These are phyloP conservation scores for Eupithecia tripunctaria DNA, from an alignment of 2,888 invertebrate genomes.

Conservation along the genomic window DNA sequence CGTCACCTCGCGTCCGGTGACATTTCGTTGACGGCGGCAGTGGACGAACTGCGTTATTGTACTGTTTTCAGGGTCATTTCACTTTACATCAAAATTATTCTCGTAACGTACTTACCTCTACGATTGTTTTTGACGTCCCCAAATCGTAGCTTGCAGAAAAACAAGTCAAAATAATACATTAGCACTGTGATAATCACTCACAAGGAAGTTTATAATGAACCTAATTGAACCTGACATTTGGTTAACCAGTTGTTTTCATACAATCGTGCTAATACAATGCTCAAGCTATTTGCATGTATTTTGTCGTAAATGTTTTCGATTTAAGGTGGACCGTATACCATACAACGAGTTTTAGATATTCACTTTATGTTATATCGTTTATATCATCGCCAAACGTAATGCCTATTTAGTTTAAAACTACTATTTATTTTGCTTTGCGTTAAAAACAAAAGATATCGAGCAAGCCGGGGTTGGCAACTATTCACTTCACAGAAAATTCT, in stretches of 20 bases:
- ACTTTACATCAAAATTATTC: neutral
- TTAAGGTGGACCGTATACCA: neutral
- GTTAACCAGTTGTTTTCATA: neutral
- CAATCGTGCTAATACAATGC: neutral
- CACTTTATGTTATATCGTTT: no score
- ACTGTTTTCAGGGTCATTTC: neutral
- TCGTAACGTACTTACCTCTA: neutral
- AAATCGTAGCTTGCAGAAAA: neutral
- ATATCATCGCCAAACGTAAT: no score
- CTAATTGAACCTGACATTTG: neutral
- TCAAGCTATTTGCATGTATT: neutral
- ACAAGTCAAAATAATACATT: slow-evolving; percentile 4
- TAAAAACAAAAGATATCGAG: no score
- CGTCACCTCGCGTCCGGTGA: no score
- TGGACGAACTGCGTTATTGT: neutral
- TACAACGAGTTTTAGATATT: neutral
- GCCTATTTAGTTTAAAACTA: no score
- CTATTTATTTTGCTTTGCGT: no score
- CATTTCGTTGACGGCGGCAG: neutral
- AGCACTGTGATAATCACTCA: neutral
- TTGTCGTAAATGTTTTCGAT: neutral
- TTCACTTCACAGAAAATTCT: no score
- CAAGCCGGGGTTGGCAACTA: no score
- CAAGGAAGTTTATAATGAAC: slow-evolving; percentile 6
- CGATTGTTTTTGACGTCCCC: neutral